phyloP scores from a whole-genome alignment of 2,797 vertebrate species.

The Varecia variegata region DNA sequence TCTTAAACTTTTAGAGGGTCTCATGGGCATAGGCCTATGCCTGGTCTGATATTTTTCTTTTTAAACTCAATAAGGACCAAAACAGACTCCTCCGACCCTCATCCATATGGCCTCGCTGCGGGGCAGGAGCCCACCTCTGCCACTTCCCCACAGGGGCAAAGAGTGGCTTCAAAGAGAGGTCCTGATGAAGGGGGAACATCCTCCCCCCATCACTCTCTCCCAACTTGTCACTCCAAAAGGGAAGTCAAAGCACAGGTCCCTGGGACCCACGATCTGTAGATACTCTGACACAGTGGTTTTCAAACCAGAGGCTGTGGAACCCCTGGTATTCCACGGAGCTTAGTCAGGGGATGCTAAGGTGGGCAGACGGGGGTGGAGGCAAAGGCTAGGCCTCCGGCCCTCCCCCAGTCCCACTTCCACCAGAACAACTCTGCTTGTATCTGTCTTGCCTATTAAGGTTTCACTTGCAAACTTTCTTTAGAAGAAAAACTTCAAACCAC shows the following conservation, averaged over 20 bases:
- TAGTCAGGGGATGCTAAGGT: background rate
- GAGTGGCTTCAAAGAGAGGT: background rate
- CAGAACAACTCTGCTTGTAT: conserved; percentile 54
- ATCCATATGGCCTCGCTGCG: background rate
- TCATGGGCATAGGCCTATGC: background rate
- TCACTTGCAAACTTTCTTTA: conserved; percentile 46
- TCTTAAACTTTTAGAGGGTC: background rate
- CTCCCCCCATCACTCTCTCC: background rate
- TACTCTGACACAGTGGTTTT: conserved; percentile 6
- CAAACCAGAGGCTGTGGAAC: conserved; percentile 15
- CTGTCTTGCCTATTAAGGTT: conserved; percentile 45
- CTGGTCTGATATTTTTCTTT: conserved; percentile 20
- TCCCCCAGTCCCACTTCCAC: background rate
- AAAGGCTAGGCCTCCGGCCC: background rate
- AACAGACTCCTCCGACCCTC: background rate
- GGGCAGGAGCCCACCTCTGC: background rate
- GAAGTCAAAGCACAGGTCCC: conserved; percentile 70
- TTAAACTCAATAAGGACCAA: conserved; percentile 72
- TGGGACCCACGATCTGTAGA: conserved; percentile 39
- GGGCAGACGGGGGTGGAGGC: conserved; percentile 20
- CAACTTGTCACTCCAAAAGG: conserved; percentile 21
- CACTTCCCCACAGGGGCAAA: background rate
- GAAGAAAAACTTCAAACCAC: conserved; percentile 58
- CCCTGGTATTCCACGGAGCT: background rate
- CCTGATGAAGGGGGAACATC: background rate